A percentile compares a stretch with the other conserved stretches of the same genome.
Evolutionary conservation across 2,888 invertebrate genomes (phyloP).

Genomic region (Clunio marinus): DNA sequence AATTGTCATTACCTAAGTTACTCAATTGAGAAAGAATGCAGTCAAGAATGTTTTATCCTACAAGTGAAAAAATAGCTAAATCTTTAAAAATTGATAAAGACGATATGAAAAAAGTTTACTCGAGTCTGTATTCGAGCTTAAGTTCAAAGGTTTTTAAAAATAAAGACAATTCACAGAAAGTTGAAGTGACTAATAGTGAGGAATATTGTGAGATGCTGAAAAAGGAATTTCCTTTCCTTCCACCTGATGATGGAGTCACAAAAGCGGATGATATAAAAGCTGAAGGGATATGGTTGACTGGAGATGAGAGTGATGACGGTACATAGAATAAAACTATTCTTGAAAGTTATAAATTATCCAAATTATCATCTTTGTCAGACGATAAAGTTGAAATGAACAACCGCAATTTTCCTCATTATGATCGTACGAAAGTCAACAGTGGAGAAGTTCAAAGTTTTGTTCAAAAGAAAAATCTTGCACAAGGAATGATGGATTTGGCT

Average conservation of each 20-base stretch:
- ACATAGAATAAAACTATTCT: too few species aligned
- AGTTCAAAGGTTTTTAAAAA: neutral
- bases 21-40: too few species aligned
- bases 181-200: neutral
- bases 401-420: neutral
- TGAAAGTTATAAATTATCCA: too few species aligned
- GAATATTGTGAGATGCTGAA: constrained; percentile 12
- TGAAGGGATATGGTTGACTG: too few species aligned
- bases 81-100: constrained; percentile 24
- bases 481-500: constrained; percentile 31
- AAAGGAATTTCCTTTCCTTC: constrained; percentile 25
- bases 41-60: constrained; percentile 5
- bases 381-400: too few species aligned
- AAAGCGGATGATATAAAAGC: neutral
- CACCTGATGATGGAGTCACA: neutral
- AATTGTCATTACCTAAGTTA: too few species aligned
- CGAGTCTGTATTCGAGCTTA: constrained; percentile 9
- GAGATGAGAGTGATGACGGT: too few species aligned
- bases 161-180: neutral
- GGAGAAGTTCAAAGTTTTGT: constrained; percentile 25
- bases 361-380: too few species aligned
- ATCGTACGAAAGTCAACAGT: neutral
- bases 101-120: constrained; percentile 22
- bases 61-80: constrained; percentile 24
- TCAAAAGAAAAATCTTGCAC: constrained; percentile 32